Evolutionary conservation across 2,797 vertebrate genomes (phyloP).

Genomic region (Cuniculus paca): DNA sequence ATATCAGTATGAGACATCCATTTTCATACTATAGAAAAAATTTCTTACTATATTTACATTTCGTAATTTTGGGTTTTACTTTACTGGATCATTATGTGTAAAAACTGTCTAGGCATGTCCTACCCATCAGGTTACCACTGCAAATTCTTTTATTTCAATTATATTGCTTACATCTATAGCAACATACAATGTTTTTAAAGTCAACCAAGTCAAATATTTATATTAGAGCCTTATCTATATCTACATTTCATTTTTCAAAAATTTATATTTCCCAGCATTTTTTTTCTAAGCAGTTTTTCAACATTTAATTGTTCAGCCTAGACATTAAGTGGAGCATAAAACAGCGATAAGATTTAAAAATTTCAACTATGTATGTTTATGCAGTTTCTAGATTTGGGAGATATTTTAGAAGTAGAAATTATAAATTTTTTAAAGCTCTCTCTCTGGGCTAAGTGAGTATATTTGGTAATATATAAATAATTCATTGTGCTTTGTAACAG

Average conservation of each 20-base stretch:
- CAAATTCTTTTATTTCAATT: background rate
- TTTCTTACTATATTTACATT: background rate
- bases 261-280: background rate
- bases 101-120: background rate
- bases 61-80: background rate
- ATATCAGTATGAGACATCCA: background rate
- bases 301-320: background rate
- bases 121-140: background rate
- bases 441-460: conserved; percentile 48
- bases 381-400: background rate
- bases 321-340: background rate
- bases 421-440: background rate
- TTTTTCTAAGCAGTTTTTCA: background rate
- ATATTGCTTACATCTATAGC: background rate
- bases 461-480: conserved; percentile 63
- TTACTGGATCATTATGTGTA: too few species aligned
- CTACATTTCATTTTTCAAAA: background rate
- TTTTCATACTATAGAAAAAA: background rate
- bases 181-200: background rate
- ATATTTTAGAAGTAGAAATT: background rate
- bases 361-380: background rate
- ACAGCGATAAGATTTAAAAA: background rate
- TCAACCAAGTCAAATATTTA: background rate
- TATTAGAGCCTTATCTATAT: background rate
- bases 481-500: background rate